Evolutionary conservation across 23 tunicate species (phyloP).

Genomic region (Phallusia fumigata): DNA sequence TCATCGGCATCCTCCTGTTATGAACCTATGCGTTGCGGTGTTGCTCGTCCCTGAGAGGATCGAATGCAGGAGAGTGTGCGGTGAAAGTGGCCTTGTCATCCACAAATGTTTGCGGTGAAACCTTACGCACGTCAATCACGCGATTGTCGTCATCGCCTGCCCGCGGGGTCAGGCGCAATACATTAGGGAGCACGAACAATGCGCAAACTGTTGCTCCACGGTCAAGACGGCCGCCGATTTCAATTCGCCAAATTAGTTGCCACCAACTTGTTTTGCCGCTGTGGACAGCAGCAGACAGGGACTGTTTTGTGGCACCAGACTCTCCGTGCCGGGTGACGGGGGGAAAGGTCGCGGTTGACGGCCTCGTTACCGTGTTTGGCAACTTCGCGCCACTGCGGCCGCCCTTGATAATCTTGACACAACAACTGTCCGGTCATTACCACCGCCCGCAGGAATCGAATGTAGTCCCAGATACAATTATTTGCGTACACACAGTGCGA

Average conservation of each 20-base stretch:
- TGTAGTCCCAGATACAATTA: not conserved
- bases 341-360: not conserved
- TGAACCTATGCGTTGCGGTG: no score
- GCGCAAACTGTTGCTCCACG: not conserved
- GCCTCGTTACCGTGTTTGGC: constrained; percentile 14
- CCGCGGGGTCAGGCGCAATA: constrained; percentile 7
- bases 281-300: not conserved
- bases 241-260: constrained; percentile 1
- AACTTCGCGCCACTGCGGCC: not conserved
- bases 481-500: not conserved
- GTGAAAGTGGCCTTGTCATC: not conserved
- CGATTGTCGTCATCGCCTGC: not conserved
- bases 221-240: not conserved
- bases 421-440: no score
- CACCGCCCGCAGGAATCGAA: no score
- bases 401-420: not conserved
- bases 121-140: not conserved
- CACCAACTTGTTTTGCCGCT: not conserved
- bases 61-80: no score
- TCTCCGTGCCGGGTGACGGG: not conserved
- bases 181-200: not conserved
- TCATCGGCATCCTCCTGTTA: no score
- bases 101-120: not conserved
- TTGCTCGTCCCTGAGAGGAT: no score
- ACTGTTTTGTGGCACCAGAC: no score